Evolutionary conservation across 2,113 vertebrate species (phyloP).

Genomic region (Perognathus longimembris): DNA sequence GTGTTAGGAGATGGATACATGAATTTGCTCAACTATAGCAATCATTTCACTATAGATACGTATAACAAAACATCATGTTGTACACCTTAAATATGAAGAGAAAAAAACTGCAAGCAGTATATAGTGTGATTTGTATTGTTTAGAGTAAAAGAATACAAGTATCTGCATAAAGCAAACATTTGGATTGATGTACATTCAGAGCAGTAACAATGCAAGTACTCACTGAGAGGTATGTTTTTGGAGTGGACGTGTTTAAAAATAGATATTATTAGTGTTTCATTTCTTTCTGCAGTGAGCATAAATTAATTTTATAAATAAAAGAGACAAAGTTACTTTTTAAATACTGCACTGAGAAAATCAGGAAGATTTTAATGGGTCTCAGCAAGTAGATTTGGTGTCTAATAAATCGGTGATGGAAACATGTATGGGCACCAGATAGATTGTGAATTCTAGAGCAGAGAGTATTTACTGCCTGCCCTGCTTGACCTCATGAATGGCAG

Average conservation of each 20-base stretch:
- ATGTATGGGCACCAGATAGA: not conserved
- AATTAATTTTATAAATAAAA: slow-evolving; percentile 38
- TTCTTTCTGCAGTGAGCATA: not conserved
- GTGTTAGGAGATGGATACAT: not conserved
- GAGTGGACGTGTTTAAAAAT: not conserved
- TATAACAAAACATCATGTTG: not conserved
- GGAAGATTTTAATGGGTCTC: not conserved
- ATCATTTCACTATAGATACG: not conserved
- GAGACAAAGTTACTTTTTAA: slow-evolving; percentile 3
- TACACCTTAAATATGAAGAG: not conserved
- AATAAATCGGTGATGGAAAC: not conserved
- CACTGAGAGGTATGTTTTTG: not conserved
- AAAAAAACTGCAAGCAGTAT: not conserved
- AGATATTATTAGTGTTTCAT: slow-evolving; percentile 1
- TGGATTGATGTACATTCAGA: not conserved
- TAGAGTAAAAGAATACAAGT: not conserved
- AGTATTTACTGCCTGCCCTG: not conserved
- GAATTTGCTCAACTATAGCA: not conserved
- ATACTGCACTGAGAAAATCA: not conserved
- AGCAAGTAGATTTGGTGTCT: not conserved
- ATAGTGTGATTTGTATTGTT: slow-evolving; percentile 19
- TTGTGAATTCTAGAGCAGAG: not conserved
- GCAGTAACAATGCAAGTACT: not conserved
- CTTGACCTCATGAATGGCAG: not conserved
- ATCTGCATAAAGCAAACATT: slow-evolving; percentile 31